Evolutionary conservation across 2,888 invertebrate genomes (phyloP).

Genomic region (Acronicta leporina): DNA sequence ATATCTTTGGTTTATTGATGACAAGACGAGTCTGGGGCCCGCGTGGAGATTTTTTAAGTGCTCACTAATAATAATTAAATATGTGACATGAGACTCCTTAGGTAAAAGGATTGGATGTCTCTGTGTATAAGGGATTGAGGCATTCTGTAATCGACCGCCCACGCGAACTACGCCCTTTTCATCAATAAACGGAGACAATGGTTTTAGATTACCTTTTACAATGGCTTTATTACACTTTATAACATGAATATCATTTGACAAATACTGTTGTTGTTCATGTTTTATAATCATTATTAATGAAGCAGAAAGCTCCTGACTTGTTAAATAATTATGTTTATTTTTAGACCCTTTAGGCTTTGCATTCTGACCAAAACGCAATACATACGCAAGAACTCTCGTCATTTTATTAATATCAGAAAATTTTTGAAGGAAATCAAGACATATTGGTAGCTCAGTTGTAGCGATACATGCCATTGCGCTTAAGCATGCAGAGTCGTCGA

Average conservation of each 20-base stretch:
- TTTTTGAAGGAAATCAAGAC: neutral
- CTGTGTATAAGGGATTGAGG: too few species aligned
- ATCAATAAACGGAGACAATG: neutral
- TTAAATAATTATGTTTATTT: neutral
- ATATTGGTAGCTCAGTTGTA: neutral
- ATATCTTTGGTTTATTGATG: too few species aligned
- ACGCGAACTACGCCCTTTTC: neutral
- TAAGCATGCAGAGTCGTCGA: neutral
- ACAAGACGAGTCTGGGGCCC: too few species aligned
- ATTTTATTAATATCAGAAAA: neutral
- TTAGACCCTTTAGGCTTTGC: neutral
- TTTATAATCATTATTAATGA: neutral
- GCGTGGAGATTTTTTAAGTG: too few species aligned
- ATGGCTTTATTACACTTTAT: neutral
- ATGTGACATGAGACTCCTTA: too few species aligned
- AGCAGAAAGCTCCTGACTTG: neutral
- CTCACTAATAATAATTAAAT: too few species aligned
- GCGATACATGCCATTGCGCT: neutral
- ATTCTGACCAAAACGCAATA: neutral
- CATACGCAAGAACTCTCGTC: neutral
- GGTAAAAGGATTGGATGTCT: too few species aligned
- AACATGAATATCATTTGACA: neutral
- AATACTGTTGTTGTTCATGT: neutral
- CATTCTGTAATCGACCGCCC: neutral
- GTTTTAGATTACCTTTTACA: neutral